A percentile compares a stretch with the other conserved stretches of the same genome.
These are phyloP conservation scores for Tragelaphus imberbis DNA, from an alignment of 2,113 vertebrate genomes.

Conservation along the genomic window DNA sequence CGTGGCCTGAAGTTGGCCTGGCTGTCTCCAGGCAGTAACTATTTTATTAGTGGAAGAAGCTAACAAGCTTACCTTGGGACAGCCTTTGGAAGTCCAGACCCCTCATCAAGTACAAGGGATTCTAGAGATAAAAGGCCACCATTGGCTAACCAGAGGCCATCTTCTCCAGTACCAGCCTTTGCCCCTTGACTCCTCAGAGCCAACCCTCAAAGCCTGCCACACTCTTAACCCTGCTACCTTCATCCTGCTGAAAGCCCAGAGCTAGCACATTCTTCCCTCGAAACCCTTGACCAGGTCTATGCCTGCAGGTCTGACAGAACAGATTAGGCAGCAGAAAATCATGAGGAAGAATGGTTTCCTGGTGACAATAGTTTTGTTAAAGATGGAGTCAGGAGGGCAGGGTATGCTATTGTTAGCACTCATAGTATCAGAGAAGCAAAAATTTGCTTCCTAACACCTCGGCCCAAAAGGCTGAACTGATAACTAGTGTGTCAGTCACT, in stretches of 20 bases:
- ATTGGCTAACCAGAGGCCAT: background rate
- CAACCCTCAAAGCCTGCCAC: background rate
- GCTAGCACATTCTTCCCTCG: background rate
- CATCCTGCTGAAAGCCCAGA: background rate
- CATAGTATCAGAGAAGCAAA: background rate
- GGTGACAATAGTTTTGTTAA: background rate
- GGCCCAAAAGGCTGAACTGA: background rate
- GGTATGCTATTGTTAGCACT: background rate
- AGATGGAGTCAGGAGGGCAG: background rate
- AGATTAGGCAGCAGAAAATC: background rate
- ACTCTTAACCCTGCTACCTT: background rate
- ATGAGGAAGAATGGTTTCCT: background rate
- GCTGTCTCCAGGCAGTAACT: background rate
- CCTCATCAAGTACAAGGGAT: background rate
- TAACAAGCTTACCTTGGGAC: background rate
- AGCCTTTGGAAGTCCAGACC: background rate
- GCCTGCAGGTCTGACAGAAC: background rate
- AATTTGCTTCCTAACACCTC: background rate
- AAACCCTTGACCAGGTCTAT: background rate
- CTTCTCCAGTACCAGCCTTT: background rate
- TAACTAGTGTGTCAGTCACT: background rate
- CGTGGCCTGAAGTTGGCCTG: background rate
- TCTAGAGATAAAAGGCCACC: background rate
- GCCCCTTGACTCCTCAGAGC: background rate
- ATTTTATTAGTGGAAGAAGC: background rate